Percentiles rank a stretch among this genome's conserved stretches.
Conservation (phyloP, 1,140 invertebrate species). For the Heliconius hewitsoni region DNA sequence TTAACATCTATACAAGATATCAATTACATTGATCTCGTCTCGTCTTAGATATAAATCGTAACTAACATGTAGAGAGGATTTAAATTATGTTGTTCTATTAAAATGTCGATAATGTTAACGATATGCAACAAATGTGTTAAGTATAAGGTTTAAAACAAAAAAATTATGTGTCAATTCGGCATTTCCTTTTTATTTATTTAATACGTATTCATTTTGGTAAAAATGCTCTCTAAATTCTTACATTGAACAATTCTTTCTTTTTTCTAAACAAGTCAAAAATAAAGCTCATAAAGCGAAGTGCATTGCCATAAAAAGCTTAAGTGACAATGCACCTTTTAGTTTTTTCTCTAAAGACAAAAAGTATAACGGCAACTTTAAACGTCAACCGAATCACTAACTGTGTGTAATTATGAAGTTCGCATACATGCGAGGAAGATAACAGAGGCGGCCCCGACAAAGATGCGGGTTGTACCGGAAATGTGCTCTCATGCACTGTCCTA, state of each 20-base stretch:
- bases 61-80: no score
- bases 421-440: slow-evolving; percentile 51
- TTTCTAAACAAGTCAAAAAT: not conserved
- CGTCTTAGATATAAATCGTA: no score
- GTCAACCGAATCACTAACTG: slow-evolving; percentile 31
- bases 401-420: slow-evolving; percentile 49
- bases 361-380: slow-evolving; percentile 27
- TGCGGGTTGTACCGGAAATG: slow-evolving; percentile 62
- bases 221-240: no score
- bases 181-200: no score
- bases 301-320: not conserved
- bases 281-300: not conserved
- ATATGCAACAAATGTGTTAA: no score
- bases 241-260: not conserved
- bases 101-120: no score
- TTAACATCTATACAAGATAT: no score
- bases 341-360: slow-evolving; percentile 16
- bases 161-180: no score
- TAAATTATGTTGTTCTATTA: no score
- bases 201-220: no score
- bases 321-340: slow-evolving; percentile 2
- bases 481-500: slow-evolving; percentile 68
- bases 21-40: no score
- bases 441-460: slow-evolving; percentile 56
- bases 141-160: no score